Evolutionary conservation across 1,140 invertebrate genomes (phyloP), one percentile per base, ranked within the genome.

Genomic region (Sinella curviseta): DNA sequence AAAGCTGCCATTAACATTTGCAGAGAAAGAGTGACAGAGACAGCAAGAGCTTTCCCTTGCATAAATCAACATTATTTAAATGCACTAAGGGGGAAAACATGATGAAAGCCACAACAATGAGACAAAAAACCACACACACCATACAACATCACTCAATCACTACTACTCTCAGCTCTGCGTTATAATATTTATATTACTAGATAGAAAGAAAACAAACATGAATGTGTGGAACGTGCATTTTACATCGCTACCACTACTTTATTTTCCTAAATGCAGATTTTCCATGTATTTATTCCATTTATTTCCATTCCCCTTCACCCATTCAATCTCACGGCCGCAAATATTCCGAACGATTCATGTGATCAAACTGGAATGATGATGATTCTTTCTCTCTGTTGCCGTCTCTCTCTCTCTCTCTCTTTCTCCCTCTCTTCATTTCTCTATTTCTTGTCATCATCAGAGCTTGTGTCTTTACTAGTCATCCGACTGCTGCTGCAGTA

Each of bases 51-150:
- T 48, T 48, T 48, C 39, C 39, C 20, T 8, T 70, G 65, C 65
- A 70, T 70, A 70, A 70, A 70, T 70, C 65, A 70, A 70, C 65
- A 33, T 70, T 70, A 70, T 70, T 70, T 70, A 70, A 30, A 70
- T 70, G 65, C 65, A 70, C 24, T 33, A 70, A 70, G n/a, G 30
- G 65, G 65, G 65, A n/a, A 70, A 70, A 70, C 65, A 33, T 70
- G 39, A 20, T 48, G 31, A 70, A 70, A 70, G 65, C 28, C 65
- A n/a, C 65, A 30, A 33, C 65, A 70, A 70, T 31, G 65, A 2
- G 30, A 30, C 12, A 60, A 26, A 60, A 26, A 60, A 60, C 57
- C 57, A 60, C 57, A 26, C 57, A 26, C 8, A 48, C 8, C 39
- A 48, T 20, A 48, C 39, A 8, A 48, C 39, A 48, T 8, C 8